Evolutionary conservation across 1,140 invertebrate species (phyloP).

Genomic region (Pseudomyrmex cubaensis): DNA sequence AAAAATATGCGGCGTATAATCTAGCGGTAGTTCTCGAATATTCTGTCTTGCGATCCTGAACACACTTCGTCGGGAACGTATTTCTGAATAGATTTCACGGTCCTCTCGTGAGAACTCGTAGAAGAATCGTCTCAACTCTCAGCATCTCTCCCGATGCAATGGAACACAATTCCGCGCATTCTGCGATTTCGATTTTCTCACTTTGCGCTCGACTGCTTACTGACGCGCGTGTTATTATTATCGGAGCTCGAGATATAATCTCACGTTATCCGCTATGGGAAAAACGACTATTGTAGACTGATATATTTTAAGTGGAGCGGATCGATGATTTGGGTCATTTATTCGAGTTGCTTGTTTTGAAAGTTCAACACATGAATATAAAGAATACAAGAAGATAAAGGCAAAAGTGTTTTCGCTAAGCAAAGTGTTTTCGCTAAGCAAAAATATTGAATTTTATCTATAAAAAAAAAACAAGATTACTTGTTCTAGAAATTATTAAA

Average conservation of each 20-base stretch:
- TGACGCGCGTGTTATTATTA: slow-evolving; percentile 16
- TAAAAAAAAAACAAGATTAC: too few relatives aligned
- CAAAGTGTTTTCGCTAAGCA: neutral
- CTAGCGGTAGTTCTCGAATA: neutral
- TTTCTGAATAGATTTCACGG: slow-evolving; percentile 50
- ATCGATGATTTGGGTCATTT: slow-evolving; percentile 26
- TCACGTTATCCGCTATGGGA: neutral
- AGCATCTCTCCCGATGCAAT: neutral
- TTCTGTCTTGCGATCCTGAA: slow-evolving; percentile 10
- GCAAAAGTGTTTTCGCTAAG: neutral
- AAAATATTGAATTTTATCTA: neutral
- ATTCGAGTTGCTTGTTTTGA: neutral
- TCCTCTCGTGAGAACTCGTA: slow-evolving; percentile 33
- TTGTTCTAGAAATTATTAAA: too few relatives aligned
- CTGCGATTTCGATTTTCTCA: slow-evolving; percentile 28
- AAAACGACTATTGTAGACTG: neutral
- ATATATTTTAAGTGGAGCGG: neutral
- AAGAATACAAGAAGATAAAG: neutral
- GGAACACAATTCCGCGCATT: slow-evolving; percentile 16
- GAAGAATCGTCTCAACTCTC: slow-evolving; percentile 1
- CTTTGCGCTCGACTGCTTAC: slow-evolving; percentile 27
- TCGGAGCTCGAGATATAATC: neutral
- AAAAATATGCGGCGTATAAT: neutral
- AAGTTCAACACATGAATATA: neutral
- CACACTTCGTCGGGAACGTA: slow-evolving; percentile 5